Evolutionary conservation across 2,888 invertebrate species (phyloP), one percentile per base, ranked within the genome.

Genomic region (Napeogenes inachia): DNA sequence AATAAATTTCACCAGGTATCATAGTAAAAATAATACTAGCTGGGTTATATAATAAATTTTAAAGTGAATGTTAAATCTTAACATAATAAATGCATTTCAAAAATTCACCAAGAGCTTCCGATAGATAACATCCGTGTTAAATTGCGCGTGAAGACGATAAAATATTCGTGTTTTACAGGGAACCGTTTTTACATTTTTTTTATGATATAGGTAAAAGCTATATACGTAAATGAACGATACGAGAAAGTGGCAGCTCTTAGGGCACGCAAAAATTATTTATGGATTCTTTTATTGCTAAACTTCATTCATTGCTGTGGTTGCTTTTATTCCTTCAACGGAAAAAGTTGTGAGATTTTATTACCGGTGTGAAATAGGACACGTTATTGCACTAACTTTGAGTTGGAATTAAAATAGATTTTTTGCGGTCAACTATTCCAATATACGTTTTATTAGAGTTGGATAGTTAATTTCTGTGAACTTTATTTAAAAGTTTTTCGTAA

Each of bases 271-370:
- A 79, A 88, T 88, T 88, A 89, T 90, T 90, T 89, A 89, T 89
- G 84, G 81, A 76, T 79, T 84, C 80, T 84, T 90, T 90, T 90
- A 90, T 90, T 85, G 88, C 86, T 80, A 81, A 90, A 90, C 88
- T 90, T 89, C 87, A 89, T 85, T 87, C 89, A 82, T 81, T 84
- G 83, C 86, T 87, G 90, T 80, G 89, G 90, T 88, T 79, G 86
- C 85, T 84, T 87, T 88, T 89, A 89, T 89, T 85, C 85, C 78
- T 87, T 83, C 81, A 81, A 84, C 82, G 84, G 87, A 83, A 88
- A 89, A 89, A 89, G 87, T 90, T 89, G 85, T 69, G 77, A 81
- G 85, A 79, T 84, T 89, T 89, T 89, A 89, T 89, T 84, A 78
- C 85, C 87, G 85, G 88, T 87, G 87, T 84, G 89, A 88, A 85